Base-by-base conservation (phyloP, 1,140 invertebrate genomes). In the Nasonia giraulti region DNA sequence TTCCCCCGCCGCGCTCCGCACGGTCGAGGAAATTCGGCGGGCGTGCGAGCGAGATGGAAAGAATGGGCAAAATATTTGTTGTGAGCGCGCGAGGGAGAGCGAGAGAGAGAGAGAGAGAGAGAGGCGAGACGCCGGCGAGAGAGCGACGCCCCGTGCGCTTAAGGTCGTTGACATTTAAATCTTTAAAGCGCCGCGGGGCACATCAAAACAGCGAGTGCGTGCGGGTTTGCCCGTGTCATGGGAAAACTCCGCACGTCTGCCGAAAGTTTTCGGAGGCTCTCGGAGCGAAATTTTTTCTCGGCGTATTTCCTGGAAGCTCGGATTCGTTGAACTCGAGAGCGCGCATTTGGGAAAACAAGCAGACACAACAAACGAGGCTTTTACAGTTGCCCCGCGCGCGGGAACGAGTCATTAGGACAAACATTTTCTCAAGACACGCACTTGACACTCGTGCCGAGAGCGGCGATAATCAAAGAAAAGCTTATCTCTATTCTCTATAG, bases 121-220 rank as follows among this genome's bases (percentile, higher is more conserved):
- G n/a, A n/a, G n/a, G 71, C 17, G 75, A 80, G 76, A 82, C 62
- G 68, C 47, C 68, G 7, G 47, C 7, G 33, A 1, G 76, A 84
- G 77, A 62, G 69, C 73, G 50, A 82, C 47, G 71, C 69, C 71
- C 81, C 44, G 23, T 37, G 78, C 66, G 78, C 20, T 79, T 69
- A 74, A 82, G 81, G 81, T 82, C 81, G 55, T 82, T 82, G 73
- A 82, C 81, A 66, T 82, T 76, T 82, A 82, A 82, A 82, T 82
- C 73, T 82, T 82, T 82, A 82, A 82, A 82, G 50, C 50, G 55
- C 73, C 31, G 33, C 55, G 81, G 74, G 73, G 27, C 23, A 76
- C 75, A 68, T 76, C 50, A 76, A 82, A 76, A 66, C 73, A 68
- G 27, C 50, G 66, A 27, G 66, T 69, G 20, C 20, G 66, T 69